phyloP scores from a whole-genome alignment of 2,888 invertebrate species.

The Drosophila atripex region DNA sequence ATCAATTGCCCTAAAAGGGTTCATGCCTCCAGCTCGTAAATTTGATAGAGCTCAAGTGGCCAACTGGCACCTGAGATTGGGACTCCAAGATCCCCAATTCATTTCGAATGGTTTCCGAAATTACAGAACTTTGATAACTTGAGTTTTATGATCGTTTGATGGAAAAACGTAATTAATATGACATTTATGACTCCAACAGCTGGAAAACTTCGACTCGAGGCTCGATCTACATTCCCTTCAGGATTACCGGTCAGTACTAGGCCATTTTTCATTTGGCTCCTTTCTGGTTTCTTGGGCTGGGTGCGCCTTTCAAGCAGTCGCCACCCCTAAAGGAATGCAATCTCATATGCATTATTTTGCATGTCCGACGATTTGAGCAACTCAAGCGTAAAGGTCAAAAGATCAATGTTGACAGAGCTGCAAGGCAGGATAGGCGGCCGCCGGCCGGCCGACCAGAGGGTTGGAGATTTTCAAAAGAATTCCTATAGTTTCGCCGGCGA shows the following conservation, averaged over 20 bases:
- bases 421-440: conserved; percentile 39
- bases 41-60: conserved; percentile 71
- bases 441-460: conserved; percentile 6
- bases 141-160: conserved; percentile 67
- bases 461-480: conserved; percentile 42
- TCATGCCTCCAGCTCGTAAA: conserved; percentile 63
- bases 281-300: conserved; percentile 17
- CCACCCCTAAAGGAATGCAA: conserved; percentile 64
- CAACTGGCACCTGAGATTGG: conserved; percentile 41
- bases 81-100: conserved; percentile 45
- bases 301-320: conserved; percentile 61
- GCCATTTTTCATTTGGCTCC: background rate
- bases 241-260: conserved; percentile 1
- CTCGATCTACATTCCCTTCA: background rate
- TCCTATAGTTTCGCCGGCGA: conserved; percentile 34
- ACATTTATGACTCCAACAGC: conserved; percentile 34
- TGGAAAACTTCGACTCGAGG: conserved; percentile 7
- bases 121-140: conserved; percentile 58
- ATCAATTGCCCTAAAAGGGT: conserved; percentile 65
- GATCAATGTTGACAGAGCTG: conserved; percentile 74
- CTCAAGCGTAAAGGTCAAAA: conserved; percentile 81
- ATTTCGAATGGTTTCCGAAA: conserved; percentile 59
- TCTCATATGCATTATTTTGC: conserved; percentile 78
- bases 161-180: conserved; percentile 64
- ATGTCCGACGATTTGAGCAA: conserved; percentile 73